Evolutionary conservation across 2,797 vertebrate genomes (phyloP), one percentile per base, ranked within the genome.

Genomic region (Catostomus latipinnis): DNA sequence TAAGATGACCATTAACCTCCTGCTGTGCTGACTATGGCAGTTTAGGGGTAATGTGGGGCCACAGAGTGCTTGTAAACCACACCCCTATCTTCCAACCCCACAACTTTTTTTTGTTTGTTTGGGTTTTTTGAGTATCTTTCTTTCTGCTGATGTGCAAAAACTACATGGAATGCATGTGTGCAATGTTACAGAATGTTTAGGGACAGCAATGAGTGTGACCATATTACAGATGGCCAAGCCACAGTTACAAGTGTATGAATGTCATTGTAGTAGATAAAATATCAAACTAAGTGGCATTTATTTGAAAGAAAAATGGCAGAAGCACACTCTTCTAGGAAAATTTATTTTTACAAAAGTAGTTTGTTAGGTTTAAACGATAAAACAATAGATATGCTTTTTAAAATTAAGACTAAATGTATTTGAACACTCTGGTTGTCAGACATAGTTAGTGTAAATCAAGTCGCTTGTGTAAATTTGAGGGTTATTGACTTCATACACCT

Each of bases 1-100:
- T 9, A 66, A 73, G 70, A 22, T 45, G 5, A n/a, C 69, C 70
- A 80, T 80, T 73, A 43, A 67, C 70, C 78, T 66, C 78, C 70
- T 52, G 78, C 78, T 50, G 78, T 58, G 78, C 78, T 50, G 78
- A 57, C 61, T 65, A 63, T 74, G 43, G 68, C 22, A 63, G 43
- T 57, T 65, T 6, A 76, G 67, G 43, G 60, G 72, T 74, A 63
- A 63, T 53, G 60, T 11, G 60, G 52, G 60, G 46, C 68, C 50
- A n/a, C 61, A 18, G 62, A 9, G 61, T 10, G 61, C 70, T 53
- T 73, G 53, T 57, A 72, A 80, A 80, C 69, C 61, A 65, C 70
- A 73, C 78, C 61, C 53, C 49, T 58, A 67, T 60, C 46, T 66
- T 45, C 66, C 43, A 66, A 65, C 18, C 78, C 65, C 65, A 53